Evolutionary conservation across 2,113 vertebrate genomes (phyloP).

Genomic region (Oplegnathus fasciatus): DNA sequence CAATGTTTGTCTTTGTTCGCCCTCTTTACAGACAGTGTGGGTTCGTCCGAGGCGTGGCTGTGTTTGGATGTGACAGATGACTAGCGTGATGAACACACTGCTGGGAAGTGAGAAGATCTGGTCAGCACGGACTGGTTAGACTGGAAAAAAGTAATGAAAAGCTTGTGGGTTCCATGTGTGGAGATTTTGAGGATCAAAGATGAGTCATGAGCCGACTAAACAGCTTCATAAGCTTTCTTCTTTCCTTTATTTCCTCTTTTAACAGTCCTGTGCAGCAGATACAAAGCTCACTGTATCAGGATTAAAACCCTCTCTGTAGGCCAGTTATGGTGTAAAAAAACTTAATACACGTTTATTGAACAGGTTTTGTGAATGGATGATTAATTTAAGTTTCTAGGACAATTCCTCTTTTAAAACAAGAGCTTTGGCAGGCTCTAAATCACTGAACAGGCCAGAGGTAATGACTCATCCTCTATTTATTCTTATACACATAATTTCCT

Average conservation of each 20-base stretch:
- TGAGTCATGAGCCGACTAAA: background rate
- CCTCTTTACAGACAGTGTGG: background rate
- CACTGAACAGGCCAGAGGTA: background rate
- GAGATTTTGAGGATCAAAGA: background rate
- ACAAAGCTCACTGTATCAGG: background rate
- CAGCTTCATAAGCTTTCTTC: background rate
- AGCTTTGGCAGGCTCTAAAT: background rate
- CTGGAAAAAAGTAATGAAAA: no score
- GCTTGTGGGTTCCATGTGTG: background rate
- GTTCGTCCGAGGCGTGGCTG: slow-evolving; percentile 5
- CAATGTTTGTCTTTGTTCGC: rapidly evolving
- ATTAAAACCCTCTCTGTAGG: background rate
- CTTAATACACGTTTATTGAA: background rate
- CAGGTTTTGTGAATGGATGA: background rate
- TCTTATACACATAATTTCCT: no score
- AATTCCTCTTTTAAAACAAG: background rate
- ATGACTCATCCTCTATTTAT: background rate
- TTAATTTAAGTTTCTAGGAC: no score
- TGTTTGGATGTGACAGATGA: background rate
- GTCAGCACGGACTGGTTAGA: rapidly evolving
- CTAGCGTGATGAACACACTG: no score
- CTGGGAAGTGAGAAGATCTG: background rate
- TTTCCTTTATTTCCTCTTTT: background rate
- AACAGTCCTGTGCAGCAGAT: background rate
- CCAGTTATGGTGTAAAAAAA: background rate